Evolutionary conservation across 2,113 vertebrate species (phyloP), one percentile per base, ranked within the genome.

Genomic region (Mugil cephalus): DNA sequence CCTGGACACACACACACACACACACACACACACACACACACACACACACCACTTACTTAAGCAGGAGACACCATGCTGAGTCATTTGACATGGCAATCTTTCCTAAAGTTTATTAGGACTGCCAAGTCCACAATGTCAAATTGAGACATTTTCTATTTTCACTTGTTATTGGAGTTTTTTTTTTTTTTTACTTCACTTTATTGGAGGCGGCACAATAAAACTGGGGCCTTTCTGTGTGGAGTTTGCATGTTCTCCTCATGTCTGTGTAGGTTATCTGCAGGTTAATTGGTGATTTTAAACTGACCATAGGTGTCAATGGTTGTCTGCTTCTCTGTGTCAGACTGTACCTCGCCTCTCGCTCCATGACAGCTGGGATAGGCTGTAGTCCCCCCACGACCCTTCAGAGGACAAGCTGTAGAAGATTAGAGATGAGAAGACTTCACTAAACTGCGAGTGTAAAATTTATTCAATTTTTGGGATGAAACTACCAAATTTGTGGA

Each of bases 121-220:
- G 81, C 64, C 55, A 77, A 79, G 68, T 67, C 42, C 66, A 84
- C 88, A 86, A 73, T 82, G 79, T 83, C 70, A 71, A 65, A 81
- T 34, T 55, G 36, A 35, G 43, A 43, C 34, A 42, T 36, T 21
- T 48, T 21, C 8, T 50, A 1, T 58, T 35, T 60, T 4, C 0
- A 1, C 50, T 56, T 47, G 43, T 62, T 47, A 53, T n/a, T 30
- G n/a, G 19, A 21, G 13, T 52, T 12, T 5, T 14, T 30, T 10
- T 40, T 34, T 17, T 9, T 65, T 69, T 62, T 18, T 11, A 35
- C 13, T 51, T 13, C 18, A 42, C n/a, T 42, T 52, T 34, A 55
- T 14, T 69, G 35, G 7, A n/a, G 7, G n/a, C n/a, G n/a, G n/a
- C n/a, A n/a, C n/a, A n/a, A n/a, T n/a, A n/a, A n/a, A n/a, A n/a